Percentiles rank a stretch among this genome's conserved stretches.
Evolutionary conservation across 2,888 invertebrate species (phyloP).

Genomic region (Prionchulus punctatus): DNA sequence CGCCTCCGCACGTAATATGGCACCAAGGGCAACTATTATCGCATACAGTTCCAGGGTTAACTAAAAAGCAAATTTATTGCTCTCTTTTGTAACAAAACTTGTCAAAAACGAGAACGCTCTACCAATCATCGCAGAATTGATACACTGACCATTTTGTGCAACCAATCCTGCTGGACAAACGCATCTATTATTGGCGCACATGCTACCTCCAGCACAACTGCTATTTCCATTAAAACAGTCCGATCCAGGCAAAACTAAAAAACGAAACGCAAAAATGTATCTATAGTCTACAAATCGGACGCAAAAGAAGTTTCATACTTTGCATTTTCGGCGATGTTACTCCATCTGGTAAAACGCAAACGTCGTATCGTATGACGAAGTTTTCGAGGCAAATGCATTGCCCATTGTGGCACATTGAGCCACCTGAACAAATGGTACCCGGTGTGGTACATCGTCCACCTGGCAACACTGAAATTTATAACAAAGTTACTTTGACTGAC

Average conservation of each 20-base stretch:
- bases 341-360: not conserved
- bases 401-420: not conserved
- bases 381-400: slow-evolving; percentile 10
- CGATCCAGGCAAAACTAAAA: slow-evolving; percentile 11
- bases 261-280: not conserved
- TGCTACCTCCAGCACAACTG: slow-evolving; percentile 9
- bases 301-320: too few relatives aligned
- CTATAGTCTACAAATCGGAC: too few relatives aligned
- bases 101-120: too few relatives aligned
- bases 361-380: not conserved
- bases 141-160: not conserved
- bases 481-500: too few relatives aligned
- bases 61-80: slow-evolving; percentile 4
- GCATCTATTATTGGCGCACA: slow-evolving; percentile 7
- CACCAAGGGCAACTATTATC: not conserved
- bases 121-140: not conserved
- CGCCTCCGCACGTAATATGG: slow-evolving; percentile 17
- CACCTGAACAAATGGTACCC: not conserved
- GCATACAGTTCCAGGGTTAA: slow-evolving; percentile 11
- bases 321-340: too few relatives aligned
- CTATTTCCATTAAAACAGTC: not conserved
- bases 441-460: not conserved
- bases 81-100: too few relatives aligned
- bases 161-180: slow-evolving; percentile 10
- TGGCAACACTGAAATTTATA: not conserved